These are phyloP conservation scores for Gasterosteus aculeatus DNA, from an alignment of 2,113 vertebrate species.

Conservation along the genomic window DNA sequence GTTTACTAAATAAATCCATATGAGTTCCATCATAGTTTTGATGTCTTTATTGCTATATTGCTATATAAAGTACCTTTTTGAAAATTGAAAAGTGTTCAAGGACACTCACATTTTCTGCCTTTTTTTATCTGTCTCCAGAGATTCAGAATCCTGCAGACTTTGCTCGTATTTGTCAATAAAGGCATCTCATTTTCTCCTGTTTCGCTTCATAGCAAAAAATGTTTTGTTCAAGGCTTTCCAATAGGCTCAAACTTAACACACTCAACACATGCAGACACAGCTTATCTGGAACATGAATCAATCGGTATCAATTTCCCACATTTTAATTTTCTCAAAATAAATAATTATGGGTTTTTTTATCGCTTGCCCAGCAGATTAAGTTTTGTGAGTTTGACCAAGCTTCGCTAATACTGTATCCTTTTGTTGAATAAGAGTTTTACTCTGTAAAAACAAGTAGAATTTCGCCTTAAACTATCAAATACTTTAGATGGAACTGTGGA, in stretches of 20 bases:
- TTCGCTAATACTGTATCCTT: background rate
- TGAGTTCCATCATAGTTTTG: no score
- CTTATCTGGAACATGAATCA: background rate
- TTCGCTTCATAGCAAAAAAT: background rate
- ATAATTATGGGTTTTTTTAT: background rate
- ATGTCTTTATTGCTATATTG: no score
- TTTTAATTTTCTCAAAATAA: background rate
- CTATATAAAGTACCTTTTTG: no score
- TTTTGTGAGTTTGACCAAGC: background rate
- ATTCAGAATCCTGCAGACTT: conserved; percentile 18
- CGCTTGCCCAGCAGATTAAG: background rate
- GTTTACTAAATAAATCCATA: no score
- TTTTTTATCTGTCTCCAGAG: conserved; percentile 20
- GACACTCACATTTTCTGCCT: no score
- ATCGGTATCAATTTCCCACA: background rate
- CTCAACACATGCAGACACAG: background rate
- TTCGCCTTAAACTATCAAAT: background rate
- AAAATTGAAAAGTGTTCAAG: no score
- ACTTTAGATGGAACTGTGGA: background rate
- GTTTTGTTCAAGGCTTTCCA: background rate
- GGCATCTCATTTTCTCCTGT: conserved; percentile 13
- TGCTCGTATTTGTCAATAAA: background rate
- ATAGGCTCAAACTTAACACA: background rate
- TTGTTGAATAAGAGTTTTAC: no score
- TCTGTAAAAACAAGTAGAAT: background rate